These are phyloP conservation scores for Anabas testudineus DNA, from an alignment of 2,797 vertebrate genomes.

Conservation along the genomic window DNA sequence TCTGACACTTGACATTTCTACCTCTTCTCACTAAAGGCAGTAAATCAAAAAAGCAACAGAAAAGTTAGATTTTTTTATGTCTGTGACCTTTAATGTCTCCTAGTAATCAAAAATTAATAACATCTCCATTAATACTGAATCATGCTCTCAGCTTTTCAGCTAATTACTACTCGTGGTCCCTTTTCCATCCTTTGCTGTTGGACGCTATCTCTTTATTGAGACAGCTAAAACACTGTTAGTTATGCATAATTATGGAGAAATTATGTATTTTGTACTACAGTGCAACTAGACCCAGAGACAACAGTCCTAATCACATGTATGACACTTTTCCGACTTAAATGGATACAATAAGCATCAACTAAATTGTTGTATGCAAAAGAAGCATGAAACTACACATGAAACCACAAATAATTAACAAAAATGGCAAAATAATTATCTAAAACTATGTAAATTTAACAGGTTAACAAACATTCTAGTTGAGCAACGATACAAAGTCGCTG, in stretches of 20 bases:
- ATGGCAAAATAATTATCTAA: background rate
- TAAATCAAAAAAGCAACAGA: background rate
- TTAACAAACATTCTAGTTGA: conserved; percentile 16
- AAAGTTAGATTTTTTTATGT: background rate
- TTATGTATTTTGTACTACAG: background rate
- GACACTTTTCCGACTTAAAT: background rate
- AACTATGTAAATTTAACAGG: background rate
- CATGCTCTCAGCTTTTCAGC: too few relatives aligned
- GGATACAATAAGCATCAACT: background rate
- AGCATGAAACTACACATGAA: background rate
- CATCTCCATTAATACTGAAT: background rate
- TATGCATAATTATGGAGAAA: background rate
- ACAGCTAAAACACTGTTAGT: background rate
- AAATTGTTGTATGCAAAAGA: background rate
- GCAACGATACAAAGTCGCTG: conserved; percentile 17
- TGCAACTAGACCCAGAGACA: background rate
- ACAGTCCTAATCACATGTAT: background rate
- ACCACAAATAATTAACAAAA: background rate
- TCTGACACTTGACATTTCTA: background rate
- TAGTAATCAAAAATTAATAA: background rate
- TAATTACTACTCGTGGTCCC: background rate
- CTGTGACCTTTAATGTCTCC: background rate
- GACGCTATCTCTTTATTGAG: background rate
- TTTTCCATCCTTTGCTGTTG: background rate
- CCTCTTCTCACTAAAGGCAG: background rate